A percentile compares a stretch with the other conserved stretches of the same genome.
Conservation (phyloP, 2,113 vertebrate genomes). For the Zosterops borbonicus region DNA sequence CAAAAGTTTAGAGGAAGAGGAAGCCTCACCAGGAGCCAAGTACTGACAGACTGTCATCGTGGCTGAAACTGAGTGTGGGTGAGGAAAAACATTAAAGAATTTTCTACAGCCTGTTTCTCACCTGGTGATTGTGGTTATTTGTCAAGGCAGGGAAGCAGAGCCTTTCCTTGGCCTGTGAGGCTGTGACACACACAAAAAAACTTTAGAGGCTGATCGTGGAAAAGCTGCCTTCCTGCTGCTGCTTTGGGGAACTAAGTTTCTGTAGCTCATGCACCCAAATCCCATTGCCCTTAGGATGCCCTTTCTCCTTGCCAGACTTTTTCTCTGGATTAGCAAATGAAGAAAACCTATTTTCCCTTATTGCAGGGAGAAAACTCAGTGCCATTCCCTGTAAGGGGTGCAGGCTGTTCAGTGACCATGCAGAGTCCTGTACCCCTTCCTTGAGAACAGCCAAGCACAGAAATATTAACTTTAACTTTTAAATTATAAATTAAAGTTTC, state of each 20-base stretch:
- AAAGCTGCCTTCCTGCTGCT: not conserved
- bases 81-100: not conserved
- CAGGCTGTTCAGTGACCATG: not conserved
- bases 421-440: not conserved
- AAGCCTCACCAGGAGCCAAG: not conserved
- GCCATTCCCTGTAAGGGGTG: not conserved
- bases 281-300: not conserved
- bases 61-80: not conserved
- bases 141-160: not conserved
- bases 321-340: not conserved
- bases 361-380: not conserved
- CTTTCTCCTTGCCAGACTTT: not conserved
- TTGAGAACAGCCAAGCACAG: not conserved
- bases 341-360: not conserved
- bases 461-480: not conserved
- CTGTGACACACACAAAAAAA: not conserved
- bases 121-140: not conserved
- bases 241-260: not conserved
- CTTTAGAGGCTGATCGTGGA: not conserved
- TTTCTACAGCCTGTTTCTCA: not conserved
- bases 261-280: accelerated
- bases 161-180: not conserved
- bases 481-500: not conserved
- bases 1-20: not conserved
- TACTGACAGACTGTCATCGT: not conserved